These are phyloP conservation scores for Anhinga anhinga DNA, from an alignment of 2,113 vertebrate species.

Conservation along the genomic window DNA sequence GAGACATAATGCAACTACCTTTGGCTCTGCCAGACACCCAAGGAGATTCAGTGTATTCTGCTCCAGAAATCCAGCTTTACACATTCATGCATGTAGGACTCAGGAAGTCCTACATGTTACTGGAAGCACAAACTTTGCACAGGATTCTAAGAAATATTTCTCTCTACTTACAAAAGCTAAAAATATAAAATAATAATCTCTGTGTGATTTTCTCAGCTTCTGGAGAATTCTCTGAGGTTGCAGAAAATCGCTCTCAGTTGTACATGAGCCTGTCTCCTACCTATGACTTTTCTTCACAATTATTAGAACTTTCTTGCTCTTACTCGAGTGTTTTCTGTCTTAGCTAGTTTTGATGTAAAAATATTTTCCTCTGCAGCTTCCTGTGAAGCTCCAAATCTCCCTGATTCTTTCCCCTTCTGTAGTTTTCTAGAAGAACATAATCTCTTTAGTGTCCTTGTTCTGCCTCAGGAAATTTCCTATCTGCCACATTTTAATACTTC, in stretches of 20 bases:
- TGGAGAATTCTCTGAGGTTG: not conserved
- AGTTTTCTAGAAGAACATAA: not conserved
- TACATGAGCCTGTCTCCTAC: not conserved
- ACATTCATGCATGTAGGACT: not conserved
- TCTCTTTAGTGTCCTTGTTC: not conserved
- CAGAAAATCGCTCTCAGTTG: not conserved
- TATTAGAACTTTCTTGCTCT: not conserved
- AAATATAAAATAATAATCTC: not conserved
- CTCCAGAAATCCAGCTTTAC: not conserved
- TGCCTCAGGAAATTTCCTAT: not conserved
- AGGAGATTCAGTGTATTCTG: not conserved
- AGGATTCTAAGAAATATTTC: not conserved
- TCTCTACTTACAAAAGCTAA: not conserved
- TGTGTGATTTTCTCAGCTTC: not conserved
- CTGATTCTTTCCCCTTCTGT: not conserved
- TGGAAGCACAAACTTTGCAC: not conserved
- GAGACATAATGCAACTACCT: not conserved
- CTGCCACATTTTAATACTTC: not conserved
- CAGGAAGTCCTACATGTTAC: not conserved
- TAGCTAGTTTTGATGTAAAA: not conserved
- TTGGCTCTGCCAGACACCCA: not conserved
- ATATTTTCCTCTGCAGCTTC: not conserved
- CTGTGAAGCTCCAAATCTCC: not conserved
- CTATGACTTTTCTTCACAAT: not conserved
- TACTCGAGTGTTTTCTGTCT: not conserved